These are phyloP conservation scores for Lumbricus terrestris DNA, from an alignment of 2,888 invertebrate species.

Conservation along the genomic window DNA sequence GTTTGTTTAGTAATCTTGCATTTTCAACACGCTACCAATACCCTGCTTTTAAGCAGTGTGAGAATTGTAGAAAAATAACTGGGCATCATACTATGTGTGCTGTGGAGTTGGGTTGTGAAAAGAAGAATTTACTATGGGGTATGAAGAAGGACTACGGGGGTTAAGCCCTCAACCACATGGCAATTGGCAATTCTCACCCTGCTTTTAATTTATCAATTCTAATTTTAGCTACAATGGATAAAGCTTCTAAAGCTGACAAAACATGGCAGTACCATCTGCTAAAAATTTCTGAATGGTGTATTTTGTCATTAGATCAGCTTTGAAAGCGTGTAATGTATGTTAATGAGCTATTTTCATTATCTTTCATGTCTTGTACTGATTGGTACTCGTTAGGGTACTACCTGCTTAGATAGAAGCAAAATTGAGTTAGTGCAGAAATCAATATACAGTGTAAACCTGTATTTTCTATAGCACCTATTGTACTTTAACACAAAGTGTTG, in stretches of 20 bases:
- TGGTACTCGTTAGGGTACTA: not conserved
- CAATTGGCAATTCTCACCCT: no score
- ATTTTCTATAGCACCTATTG: not conserved
- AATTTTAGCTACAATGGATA: not conserved
- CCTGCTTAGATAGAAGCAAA: not conserved
- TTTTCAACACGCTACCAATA: not conserved
- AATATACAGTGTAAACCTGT: not conserved
- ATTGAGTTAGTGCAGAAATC: not conserved
- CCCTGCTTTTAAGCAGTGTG: not conserved
- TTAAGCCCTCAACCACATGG: no score
- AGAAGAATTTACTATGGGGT: no score
- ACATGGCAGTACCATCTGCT: not conserved
- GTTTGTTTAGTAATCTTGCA: not conserved
- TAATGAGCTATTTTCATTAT: no score
- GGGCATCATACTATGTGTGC: no score
- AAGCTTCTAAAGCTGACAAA: not conserved
- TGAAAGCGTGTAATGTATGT: no score
- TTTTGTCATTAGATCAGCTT: not conserved
- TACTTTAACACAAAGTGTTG: not conserved
- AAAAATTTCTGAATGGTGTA: not conserved
- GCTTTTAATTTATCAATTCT: no score
- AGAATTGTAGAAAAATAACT: no score
- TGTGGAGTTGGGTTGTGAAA: no score
- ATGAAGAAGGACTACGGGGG: no score
- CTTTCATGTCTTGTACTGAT: not conserved